Conservation (phyloP, 2,113 vertebrate species). For the Strigops habroptila region DNA sequence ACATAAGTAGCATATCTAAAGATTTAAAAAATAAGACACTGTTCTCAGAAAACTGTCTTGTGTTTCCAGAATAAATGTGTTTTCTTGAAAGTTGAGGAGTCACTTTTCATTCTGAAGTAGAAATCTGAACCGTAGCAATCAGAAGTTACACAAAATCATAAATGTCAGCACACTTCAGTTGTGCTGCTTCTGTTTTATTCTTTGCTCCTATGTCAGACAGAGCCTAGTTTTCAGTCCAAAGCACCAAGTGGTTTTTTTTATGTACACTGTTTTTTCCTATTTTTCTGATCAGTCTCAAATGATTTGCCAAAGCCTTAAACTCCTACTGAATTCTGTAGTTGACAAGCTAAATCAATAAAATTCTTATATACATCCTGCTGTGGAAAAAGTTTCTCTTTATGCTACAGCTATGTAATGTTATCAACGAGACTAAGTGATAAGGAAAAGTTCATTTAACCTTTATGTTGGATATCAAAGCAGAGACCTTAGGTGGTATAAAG, state of each 20-base stretch:
- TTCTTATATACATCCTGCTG: neutral
- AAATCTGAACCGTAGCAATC: neutral
- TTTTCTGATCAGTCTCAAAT: neutral
- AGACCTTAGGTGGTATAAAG: rapidly evolving
- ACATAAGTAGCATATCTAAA: neutral
- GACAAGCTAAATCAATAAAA: neutral
- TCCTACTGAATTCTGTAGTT: neutral
- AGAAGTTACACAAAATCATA: neutral
- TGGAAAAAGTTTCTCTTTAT: neutral
- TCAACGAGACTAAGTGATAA: neutral
- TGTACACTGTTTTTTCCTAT: rapidly evolving
- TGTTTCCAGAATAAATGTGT: neutral
- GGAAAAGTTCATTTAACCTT: neutral
- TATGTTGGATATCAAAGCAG: neutral
- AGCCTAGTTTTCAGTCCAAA: neutral
- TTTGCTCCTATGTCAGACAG: neutral
- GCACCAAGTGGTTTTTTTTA: neutral
- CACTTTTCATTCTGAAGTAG: neutral
- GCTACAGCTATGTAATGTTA: neutral
- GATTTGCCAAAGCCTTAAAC: neutral
- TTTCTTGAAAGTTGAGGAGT: neutral
- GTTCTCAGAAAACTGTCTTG: neutral
- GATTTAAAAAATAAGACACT: neutral
- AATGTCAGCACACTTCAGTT: neutral
- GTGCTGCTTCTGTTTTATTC: neutral